Evolutionary conservation across 2,113 vertebrate species (phyloP), one percentile per base, ranked within the genome.

Genomic region (Centrocercus urophasianus): DNA sequence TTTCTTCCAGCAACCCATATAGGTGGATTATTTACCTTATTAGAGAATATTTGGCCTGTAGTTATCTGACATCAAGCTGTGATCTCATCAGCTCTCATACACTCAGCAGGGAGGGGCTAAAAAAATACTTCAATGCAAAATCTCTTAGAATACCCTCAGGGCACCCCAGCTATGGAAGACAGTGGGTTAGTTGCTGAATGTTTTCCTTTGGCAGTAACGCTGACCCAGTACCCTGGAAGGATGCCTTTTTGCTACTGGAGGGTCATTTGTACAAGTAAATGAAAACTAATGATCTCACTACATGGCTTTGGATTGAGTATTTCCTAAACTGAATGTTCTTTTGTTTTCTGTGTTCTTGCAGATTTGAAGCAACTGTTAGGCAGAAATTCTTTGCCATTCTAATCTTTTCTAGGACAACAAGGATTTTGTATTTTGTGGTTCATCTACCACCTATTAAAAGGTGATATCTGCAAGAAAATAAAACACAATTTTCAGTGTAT

Each of bases 1-100:
- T 96, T 71, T 83, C 88, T 95, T 90, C 92, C 80, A 95, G 90
- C 5, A 7, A 83, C 83, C 72, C 92, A 52, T 90, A 93, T 60
- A 80, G 93, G 56, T 74, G 72, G 65, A 60, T 93, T 95, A 89
- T 93, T 96, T 83, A 88, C 93, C 93, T 95, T 95, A 76, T 92
- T 83, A 85, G 82, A 88, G 94, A 95, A 93, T 95, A 95, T 93
- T 80, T 96, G 91, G 93, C 93, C 82, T 91, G 89, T 79, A 95
- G 94, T 96, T 93, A 95, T 89, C 94, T 89, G 91, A 74, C 89
- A 88, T 92, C 95, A 94, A 95, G 94, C 95, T 96, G 94, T 87
- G 94, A 94, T 93, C 93, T 95, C 95, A 96, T 97, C 92, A 96
- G 93, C 83, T 95, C 83, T 95, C 83, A 87, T 83, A 95, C 85